Conservation (phyloP, 2,113 vertebrate species). For the Megalops atlanticus region DNA sequence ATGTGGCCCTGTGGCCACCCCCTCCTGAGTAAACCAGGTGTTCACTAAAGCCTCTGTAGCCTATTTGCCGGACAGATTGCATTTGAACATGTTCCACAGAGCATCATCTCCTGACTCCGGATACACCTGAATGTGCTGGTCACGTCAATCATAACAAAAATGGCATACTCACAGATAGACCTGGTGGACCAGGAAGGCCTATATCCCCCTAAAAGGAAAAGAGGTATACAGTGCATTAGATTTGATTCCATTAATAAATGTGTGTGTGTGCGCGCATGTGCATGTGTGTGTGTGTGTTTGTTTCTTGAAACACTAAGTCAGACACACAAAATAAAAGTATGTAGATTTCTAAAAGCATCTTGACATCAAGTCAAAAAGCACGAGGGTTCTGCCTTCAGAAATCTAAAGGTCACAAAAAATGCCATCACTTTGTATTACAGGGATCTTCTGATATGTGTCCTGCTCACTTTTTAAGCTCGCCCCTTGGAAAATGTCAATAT, state of each 20-base stretch:
- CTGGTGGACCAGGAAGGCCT: slow-evolving; percentile 57
- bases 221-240: slow-evolving; percentile 11
- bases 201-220: slow-evolving; percentile 60
- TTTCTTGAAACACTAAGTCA: not conserved
- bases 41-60: not conserved
- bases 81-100: not conserved
- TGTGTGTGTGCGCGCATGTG: no score
- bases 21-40: no score
- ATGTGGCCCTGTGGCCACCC: no score
- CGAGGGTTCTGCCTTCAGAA: slow-evolving; percentile 24
- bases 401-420: slow-evolving; percentile 42
- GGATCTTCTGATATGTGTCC: slow-evolving; percentile 24
- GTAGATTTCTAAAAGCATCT: not conserved
- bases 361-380: slow-evolving; percentile 26
- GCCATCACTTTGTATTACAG: slow-evolving; percentile 33
- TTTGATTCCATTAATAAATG: not conserved
- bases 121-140: not conserved
- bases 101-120: not conserved
- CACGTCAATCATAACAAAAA: slow-evolving; percentile 27
- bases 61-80: not conserved
- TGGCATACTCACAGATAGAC: slow-evolving; percentile 61
- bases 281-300: no score
- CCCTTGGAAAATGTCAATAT: slow-evolving; percentile 43
- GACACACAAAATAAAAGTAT: slow-evolving; percentile 17
- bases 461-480: not conserved